Conservation (phyloP, 1,140 invertebrate species). For the Drosophila jambulina region DNA sequence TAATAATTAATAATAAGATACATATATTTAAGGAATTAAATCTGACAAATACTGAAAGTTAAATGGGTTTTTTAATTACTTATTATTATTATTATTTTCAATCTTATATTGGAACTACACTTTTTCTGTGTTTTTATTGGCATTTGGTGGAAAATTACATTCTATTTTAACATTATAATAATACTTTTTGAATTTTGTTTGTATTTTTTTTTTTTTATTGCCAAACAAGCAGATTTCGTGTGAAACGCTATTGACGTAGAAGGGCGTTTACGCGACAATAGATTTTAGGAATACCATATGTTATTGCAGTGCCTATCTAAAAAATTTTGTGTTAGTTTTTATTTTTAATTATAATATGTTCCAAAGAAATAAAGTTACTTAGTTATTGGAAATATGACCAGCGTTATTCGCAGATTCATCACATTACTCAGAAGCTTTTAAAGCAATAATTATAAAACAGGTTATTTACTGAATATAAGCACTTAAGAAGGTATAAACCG, state of each 20-base stretch:
- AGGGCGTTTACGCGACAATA: background rate
- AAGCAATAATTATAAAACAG: slow-evolving; percentile 3
- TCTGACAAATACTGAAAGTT: background rate
- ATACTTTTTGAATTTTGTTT: background rate
- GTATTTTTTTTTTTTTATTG: background rate
- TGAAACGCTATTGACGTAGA: background rate
- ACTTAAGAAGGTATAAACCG: background rate
- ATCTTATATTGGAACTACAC: background rate
- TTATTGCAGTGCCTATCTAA: background rate
- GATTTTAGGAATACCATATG: background rate
- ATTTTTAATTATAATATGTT: background rate
- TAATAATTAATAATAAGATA: too few species aligned
- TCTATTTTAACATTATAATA: too few species aligned
- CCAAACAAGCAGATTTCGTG: background rate
- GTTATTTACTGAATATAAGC: too few species aligned
- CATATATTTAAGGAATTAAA: too few species aligned
- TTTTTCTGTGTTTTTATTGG: background rate
- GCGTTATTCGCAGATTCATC: background rate
- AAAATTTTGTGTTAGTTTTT: background rate
- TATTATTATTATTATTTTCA: background rate
- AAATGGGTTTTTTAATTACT: background rate
- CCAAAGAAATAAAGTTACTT: background rate
- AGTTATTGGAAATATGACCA: background rate
- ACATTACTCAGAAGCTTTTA: background rate
- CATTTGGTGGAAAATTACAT: background rate